A percentile compares a stretch with the other conserved stretches of the same genome.
phyloP scores from a whole-genome alignment of 92 coral and sea anemone species.

The Bergia sp. region DNA sequence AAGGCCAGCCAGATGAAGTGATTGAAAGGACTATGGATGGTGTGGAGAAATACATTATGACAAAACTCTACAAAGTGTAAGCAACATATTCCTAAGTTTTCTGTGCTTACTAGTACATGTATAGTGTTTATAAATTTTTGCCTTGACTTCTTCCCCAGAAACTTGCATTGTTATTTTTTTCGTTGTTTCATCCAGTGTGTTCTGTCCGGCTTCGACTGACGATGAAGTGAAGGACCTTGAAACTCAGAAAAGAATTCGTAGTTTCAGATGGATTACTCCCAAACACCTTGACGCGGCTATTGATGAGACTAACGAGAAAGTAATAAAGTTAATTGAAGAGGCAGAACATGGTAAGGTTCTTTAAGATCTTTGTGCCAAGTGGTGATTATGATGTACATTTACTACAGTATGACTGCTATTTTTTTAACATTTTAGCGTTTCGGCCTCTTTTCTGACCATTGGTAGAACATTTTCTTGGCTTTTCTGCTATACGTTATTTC shows the following conservation, averaged over 20 bases:
- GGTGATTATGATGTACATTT: too few relatives aligned
- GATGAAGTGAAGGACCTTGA: slow-evolving; percentile 93
- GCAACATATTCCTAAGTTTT: slow-evolving; percentile 10
- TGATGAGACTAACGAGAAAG: slow-evolving; percentile 73
- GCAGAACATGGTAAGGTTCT: slow-evolving; percentile 77
- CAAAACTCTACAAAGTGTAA: slow-evolving; percentile 92
- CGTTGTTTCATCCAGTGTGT: slow-evolving; percentile 67
- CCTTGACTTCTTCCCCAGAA: background rate
- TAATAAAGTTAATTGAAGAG: slow-evolving; percentile 80
- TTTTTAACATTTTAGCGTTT: too few relatives aligned
- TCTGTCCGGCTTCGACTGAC: slow-evolving; percentile 92
- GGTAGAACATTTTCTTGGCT: too few relatives aligned
- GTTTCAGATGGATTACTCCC: slow-evolving; percentile 92
- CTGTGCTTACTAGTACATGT: too few relatives aligned
- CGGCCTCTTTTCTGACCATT: too few relatives aligned
- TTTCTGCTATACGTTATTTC: too few relatives aligned
- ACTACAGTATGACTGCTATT: too few relatives aligned
- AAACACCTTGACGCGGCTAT: slow-evolving; percentile 98
- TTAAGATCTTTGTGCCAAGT: too few relatives aligned
- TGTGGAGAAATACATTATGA: slow-evolving; percentile 94
- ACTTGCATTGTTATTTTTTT: background rate
- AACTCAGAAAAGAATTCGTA: slow-evolving; percentile 88
- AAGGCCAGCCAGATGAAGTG: slow-evolving; percentile 84
- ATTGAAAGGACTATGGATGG: slow-evolving; percentile 88
- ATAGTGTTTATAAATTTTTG: too few relatives aligned